phyloP scores from a whole-genome alignment of 2,888 invertebrate genomes.

The Dermolepida albohirtum region DNA sequence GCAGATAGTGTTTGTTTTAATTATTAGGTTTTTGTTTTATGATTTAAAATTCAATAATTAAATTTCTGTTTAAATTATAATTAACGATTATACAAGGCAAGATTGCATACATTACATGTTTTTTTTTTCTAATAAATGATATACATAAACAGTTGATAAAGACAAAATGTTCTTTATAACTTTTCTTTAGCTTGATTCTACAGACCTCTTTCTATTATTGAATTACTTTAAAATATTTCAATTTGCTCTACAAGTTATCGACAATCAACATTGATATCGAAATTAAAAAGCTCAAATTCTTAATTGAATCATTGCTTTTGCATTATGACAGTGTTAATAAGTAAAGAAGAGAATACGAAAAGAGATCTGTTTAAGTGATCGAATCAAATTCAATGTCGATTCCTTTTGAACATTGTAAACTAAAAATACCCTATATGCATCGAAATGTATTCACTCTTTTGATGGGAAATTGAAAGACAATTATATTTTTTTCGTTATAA shows the following conservation, averaged over 20 bases:
- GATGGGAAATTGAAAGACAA: slow-evolving; percentile 43
- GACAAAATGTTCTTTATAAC: slow-evolving; percentile 33
- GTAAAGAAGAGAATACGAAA: no score
- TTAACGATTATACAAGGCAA: slow-evolving; percentile 51
- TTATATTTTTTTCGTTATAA: slow-evolving; percentile 45
- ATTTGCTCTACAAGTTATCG: no score
- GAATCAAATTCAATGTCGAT: no score
- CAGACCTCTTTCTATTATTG: no score
- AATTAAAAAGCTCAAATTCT: no score
- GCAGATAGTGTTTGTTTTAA: slow-evolving; percentile 20
- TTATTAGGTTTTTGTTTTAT: slow-evolving; percentile 15
- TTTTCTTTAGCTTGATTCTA: neutral
- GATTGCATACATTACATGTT: slow-evolving; percentile 50
- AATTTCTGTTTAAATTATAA: slow-evolving; percentile 33
- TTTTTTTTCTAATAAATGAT: neutral
- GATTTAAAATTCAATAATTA: slow-evolving; percentile 21
- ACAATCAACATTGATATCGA: no score
- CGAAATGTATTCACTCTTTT: neutral
- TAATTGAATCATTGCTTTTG: no score
- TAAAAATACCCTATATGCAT: slow-evolving; percentile 6
- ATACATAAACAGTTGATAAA: slow-evolving; percentile 13
- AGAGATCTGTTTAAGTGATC: no score
- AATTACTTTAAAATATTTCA: no score
- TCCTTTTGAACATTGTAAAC: neutral
- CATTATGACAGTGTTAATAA: no score